Evolutionary conservation across 2,797 vertebrate species (phyloP).

Genomic region (Acanthopagrus latus): DNA sequence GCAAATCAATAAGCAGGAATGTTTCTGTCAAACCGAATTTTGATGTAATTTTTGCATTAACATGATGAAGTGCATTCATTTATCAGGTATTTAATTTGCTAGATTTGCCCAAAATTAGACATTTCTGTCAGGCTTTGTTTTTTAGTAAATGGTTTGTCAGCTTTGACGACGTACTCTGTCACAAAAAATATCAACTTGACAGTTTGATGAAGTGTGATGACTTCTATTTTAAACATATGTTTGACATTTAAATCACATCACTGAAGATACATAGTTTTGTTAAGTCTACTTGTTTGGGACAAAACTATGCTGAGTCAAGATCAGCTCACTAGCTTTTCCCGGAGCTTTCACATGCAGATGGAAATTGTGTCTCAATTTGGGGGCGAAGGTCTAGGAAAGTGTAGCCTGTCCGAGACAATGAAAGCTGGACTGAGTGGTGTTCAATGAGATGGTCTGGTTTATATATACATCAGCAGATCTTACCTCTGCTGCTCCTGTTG

Average conservation of each 20-base stretch:
- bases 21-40: conserved; percentile 10
- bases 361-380: too few species aligned
- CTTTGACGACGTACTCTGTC: background rate
- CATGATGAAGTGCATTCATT: conserved; percentile 10
- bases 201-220: background rate
- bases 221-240: background rate
- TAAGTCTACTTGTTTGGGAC: background rate
- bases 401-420: too few species aligned
- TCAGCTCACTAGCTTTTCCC: background rate
- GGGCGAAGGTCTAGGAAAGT: too few species aligned
- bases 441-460: too few species aligned
- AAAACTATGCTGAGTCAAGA: background rate
- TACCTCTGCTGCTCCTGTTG: too few species aligned
- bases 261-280: background rate
- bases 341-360: conserved; percentile 9
- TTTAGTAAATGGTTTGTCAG: background rate
- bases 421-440: too few species aligned
- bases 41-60: background rate
- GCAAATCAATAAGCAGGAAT: conserved; percentile 10
- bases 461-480: too few species aligned
- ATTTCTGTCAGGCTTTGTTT: background rate
- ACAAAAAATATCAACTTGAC: background rate
- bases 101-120: background rate
- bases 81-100: conserved; percentile 11
- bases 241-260: background rate